Percentiles rank a stretch among this genome's conserved stretches.
Conservation (phyloP, 1,140 invertebrate species). For the Temnothorax longispinosus region DNA sequence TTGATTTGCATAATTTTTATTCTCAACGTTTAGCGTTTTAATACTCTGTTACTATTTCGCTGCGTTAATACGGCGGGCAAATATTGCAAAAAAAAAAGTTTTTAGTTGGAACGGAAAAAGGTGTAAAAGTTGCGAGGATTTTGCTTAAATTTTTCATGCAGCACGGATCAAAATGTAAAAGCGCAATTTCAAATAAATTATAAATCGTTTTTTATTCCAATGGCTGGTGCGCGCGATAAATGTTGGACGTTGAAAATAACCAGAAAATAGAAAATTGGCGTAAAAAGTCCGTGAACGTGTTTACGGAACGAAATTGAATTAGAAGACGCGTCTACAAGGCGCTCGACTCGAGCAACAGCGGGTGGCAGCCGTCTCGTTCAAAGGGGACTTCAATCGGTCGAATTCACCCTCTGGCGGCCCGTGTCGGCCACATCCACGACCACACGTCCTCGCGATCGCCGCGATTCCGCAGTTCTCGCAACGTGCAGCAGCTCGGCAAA, state of each 20-base stretch:
- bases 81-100: not conserved
- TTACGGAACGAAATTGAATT: constrained; percentile 20
- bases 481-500: not conserved
- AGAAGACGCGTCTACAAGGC: constrained; percentile 63
- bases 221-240: not conserved
- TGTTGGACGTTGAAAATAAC: constrained; percentile 12
- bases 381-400: constrained; percentile 53
- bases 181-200: constrained; percentile 19
- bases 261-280: constrained; percentile 41
- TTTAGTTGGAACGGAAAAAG: not conserved
- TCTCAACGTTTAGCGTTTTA: constrained; percentile 47
- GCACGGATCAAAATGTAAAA: constrained; percentile 18
- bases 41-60: constrained; percentile 31
- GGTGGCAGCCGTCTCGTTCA: constrained; percentile 30
- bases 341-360: constrained; percentile 56
- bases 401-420: constrained; percentile 33
- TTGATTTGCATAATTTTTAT: constrained; percentile 60
- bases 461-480: constrained; percentile 42
- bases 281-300: not conserved
- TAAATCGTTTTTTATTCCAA: constrained; percentile 15
- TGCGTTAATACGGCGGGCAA: not conserved
- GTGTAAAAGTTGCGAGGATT: not conserved
- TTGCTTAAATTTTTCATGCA: not conserved
- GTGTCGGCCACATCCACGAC: constrained; percentile 26
- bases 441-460: constrained; percentile 40